Conservation (phyloP, 2,797 vertebrate species). For the Iguana delicatissima region DNA sequence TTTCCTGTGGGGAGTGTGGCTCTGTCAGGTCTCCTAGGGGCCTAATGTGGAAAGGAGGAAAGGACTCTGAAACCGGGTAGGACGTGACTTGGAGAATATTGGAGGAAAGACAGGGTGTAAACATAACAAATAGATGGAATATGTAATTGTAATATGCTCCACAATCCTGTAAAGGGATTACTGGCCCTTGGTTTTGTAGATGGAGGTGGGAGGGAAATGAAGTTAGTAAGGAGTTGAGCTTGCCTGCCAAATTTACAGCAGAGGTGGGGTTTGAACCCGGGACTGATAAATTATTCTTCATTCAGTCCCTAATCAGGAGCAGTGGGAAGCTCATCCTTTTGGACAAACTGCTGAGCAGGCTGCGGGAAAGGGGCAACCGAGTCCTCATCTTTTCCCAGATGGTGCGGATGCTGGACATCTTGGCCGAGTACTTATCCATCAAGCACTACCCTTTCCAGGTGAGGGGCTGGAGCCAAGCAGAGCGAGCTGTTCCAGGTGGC, state of each 20-base stretch:
- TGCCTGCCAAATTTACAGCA: not conserved
- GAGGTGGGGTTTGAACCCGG: not conserved
- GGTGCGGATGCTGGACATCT: slow-evolving; percentile 99
- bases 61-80: too few species aligned
- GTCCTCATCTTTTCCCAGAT: slow-evolving; percentile 99
- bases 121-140: too few species aligned
- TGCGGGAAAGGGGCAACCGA: slow-evolving; percentile 93
- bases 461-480: slow-evolving; percentile 30
- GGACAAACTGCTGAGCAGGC: slow-evolving; percentile 95
- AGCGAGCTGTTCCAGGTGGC: not conserved
- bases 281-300: slow-evolving; percentile 37
- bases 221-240: not conserved
- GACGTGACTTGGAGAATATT: too few species aligned
- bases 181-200: not conserved
- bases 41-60: too few species aligned
- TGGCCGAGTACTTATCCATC: slow-evolving; percentile 95
- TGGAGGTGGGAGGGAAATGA: not conserved
- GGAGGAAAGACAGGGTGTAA: too few species aligned
- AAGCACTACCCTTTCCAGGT: slow-evolving; percentile 98
- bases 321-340: slow-evolving; percentile 97
- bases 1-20: too few species aligned
- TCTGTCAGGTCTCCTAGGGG: too few species aligned
- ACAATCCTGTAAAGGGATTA: too few species aligned
- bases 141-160: too few species aligned
- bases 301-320: slow-evolving; percentile 90